These are phyloP conservation scores for Subanguina moxae DNA, from an alignment of 1,140 invertebrate species.

Conservation along the genomic window DNA sequence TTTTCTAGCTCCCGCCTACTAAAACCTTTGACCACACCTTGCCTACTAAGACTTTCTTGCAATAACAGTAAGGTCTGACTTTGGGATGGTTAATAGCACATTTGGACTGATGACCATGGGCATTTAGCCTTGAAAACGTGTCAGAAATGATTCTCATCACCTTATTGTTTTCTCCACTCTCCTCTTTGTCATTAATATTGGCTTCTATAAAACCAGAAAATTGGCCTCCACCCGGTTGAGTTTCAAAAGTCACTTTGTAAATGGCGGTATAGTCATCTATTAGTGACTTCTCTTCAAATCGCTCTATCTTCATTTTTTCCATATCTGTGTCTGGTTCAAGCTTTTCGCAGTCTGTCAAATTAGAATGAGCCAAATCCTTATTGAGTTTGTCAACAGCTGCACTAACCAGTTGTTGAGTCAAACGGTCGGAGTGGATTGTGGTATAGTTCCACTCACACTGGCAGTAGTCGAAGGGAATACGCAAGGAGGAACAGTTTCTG, in stretches of 20 bases:
- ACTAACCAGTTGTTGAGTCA: not conserved
- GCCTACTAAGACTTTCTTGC: not conserved
- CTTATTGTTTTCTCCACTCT: not conserved
- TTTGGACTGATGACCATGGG: not conserved
- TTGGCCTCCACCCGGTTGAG: conserved; percentile 11
- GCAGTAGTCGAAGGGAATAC: conserved; percentile 23
- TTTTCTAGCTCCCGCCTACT: no score
- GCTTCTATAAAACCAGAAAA: conserved; percentile 13
- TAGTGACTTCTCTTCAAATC: not conserved
- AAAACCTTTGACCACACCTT: no score
- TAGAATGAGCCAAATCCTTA: not conserved
- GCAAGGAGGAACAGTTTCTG: not conserved
- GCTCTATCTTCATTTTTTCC: not conserved
- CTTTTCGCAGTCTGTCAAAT: conserved; percentile 4
- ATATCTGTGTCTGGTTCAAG: not conserved
- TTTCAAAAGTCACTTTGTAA: conserved; percentile 8
- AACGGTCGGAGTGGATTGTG: not conserved
- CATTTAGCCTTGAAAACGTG: not conserved
- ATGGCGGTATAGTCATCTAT: not conserved
- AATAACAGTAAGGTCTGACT: conserved; percentile 5
- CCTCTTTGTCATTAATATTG: not conserved
- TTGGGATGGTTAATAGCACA: not conserved
- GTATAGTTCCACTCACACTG: conserved; percentile 1
- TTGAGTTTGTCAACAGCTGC: not conserved
- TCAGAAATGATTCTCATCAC: not conserved